Conservation (phyloP, 2,797 vertebrate genomes). For the Mormyrops attenuatus region DNA sequence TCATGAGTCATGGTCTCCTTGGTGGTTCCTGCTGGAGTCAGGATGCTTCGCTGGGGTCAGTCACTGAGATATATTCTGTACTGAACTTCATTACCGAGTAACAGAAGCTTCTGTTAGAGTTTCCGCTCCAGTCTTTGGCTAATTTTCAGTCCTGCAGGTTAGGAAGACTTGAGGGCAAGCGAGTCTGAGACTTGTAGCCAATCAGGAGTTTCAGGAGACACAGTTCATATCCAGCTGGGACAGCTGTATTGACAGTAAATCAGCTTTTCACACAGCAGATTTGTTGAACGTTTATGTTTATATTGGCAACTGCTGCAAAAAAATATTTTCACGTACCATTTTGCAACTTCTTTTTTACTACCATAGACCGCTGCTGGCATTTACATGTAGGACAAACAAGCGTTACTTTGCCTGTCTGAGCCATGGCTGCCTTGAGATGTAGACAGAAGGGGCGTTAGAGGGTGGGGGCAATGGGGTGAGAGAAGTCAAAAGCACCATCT, state of each 20-base stretch:
- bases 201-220: neutral
- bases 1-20: neutral
- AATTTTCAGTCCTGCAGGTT: neutral
- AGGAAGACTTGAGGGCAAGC: neutral
- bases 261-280: neutral
- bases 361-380: neutral
- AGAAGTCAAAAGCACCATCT: neutral
- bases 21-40: neutral
- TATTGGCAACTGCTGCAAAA: neutral
- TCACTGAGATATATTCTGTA: neutral
- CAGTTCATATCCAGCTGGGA: neutral
- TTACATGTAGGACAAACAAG: neutral
- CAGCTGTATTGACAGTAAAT: neutral
- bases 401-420: neutral
- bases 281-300: neutral
- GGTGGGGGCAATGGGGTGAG: slow-evolving; percentile 5
- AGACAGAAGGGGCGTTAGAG: slow-evolving; percentile 2
- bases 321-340: neutral
- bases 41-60: neutral
- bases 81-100: neutral
- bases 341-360: neutral
- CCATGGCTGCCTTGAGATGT: neutral
- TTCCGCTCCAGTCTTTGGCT: neutral
- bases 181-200: neutral
- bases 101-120: neutral